A percentile compares a stretch with the other conserved stretches of the same genome.
These are phyloP conservation scores for Notarius lentiginosus DNA, from an alignment of 2,113 vertebrate genomes.

Conservation along the genomic window DNA sequence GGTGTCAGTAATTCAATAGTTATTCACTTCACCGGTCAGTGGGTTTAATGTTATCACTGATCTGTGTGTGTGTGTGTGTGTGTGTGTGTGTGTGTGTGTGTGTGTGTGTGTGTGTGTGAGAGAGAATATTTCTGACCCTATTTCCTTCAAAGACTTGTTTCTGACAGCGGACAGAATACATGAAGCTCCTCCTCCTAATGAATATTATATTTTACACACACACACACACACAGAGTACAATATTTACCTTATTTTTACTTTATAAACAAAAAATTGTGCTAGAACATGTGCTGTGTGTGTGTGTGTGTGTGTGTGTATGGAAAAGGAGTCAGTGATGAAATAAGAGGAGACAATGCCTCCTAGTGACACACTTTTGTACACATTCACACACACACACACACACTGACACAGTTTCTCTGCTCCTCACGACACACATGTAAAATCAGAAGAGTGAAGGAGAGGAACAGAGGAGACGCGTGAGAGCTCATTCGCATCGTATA, in stretches of 20 bases:
- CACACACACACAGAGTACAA: not conserved
- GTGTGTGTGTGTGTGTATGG: not conserved
- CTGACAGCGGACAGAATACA: not conserved
- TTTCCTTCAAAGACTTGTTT: not conserved
- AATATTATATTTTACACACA: not conserved
- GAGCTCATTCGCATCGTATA: slow-evolving; percentile 36
- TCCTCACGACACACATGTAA: not conserved
- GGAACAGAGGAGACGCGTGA: not conserved
- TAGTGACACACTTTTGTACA: slow-evolving; percentile 14
- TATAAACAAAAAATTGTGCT: not conserved
- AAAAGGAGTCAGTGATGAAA: slow-evolving; percentile 2
- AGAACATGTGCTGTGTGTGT: not conserved
- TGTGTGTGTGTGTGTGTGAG: no score
- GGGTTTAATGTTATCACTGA: no score
- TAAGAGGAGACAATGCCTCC: not conserved
- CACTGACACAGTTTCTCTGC: not conserved
- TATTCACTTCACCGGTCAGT: no score
- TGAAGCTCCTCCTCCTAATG: not conserved
- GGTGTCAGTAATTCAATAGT: no score
- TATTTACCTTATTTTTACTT: not conserved
- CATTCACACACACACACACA: slow-evolving; percentile 16
- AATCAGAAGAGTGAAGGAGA: not conserved
- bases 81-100: not conserved
- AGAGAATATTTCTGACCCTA: not conserved
- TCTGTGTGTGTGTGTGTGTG: no score